Conservation (phyloP, 2,888 invertebrate genomes). For the Luperina nickerlii region DNA sequence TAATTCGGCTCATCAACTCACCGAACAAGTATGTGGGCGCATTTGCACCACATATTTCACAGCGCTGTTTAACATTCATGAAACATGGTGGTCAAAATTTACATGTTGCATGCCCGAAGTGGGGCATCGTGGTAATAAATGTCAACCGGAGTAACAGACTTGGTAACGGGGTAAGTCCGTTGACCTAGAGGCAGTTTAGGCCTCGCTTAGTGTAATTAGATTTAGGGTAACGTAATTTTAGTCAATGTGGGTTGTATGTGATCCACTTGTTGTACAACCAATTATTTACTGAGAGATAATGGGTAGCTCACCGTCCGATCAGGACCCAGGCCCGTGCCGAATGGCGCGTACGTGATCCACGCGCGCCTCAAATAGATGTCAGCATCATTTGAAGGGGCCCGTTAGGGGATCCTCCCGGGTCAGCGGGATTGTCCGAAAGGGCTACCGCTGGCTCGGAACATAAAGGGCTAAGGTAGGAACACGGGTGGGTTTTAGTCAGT, state of each 20-base stretch:
- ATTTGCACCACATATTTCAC: conserved; percentile 55
- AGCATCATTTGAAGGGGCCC: too few relatives aligned
- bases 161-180: conserved; percentile 21
- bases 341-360: too few relatives aligned
- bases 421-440: too few relatives aligned
- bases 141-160: conserved; percentile 54
- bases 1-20: conserved; percentile 41
- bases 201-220: conserved; percentile 13
- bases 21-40: conserved; percentile 33
- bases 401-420: too few relatives aligned
- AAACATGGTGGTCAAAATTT: conserved; percentile 66
- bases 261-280: not conserved
- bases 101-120: conserved; percentile 68
- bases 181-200: conserved; percentile 30
- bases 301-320: too few relatives aligned
- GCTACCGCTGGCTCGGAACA: too few relatives aligned
- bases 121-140: conserved; percentile 68
- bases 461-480: too few relatives aligned
- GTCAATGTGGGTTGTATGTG: not conserved
- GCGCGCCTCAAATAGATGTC: too few relatives aligned
- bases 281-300: too few relatives aligned
- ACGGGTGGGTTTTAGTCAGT: too few relatives aligned
- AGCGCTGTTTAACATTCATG: conserved; percentile 69
- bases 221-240: conserved; percentile 6
- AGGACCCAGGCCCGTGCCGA: too few relatives aligned